Evolutionary conservation across 2,797 vertebrate species (phyloP).

Genomic region (Florisuga fusca): DNA sequence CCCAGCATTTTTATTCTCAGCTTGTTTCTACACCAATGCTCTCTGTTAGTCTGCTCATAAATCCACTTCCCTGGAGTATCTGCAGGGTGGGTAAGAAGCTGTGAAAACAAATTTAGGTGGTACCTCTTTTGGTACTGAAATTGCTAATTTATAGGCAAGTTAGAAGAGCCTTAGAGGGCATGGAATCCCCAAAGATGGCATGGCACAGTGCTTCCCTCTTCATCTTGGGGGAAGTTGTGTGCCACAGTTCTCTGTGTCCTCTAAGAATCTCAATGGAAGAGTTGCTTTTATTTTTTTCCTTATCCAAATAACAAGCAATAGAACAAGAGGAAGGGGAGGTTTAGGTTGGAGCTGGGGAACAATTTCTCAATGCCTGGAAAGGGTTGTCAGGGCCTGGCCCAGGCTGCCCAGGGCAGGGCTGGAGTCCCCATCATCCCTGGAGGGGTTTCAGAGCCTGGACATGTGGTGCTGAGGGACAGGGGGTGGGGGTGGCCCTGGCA

Average conservation of each 20-base stretch:
- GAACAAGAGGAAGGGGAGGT: too few species aligned
- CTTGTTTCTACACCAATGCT: background rate
- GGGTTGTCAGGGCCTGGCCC: too few species aligned
- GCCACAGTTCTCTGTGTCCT: accelerated
- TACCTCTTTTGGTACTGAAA: background rate
- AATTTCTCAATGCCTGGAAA: too few species aligned
- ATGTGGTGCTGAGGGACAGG: too few species aligned
- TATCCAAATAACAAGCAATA: too few species aligned
- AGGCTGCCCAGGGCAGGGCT: too few species aligned
- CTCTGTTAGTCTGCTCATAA: background rate
- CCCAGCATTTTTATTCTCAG: too few species aligned
- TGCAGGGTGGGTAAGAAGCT: background rate
- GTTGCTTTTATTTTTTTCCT: background rate
- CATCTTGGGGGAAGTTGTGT: background rate
- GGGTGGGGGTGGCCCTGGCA: too few species aligned
- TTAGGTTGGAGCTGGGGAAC: too few species aligned
- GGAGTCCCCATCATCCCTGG: too few species aligned
- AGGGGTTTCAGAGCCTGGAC: too few species aligned
- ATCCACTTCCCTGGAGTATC: too few species aligned
- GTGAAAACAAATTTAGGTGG: background rate
- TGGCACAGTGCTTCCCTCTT: background rate
- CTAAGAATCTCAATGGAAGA: background rate
- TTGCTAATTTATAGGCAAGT: background rate
- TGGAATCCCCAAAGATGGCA: accelerated
- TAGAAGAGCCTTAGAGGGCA: background rate